Percentiles rank a stretch among this genome's conserved stretches.
phyloP scores from a whole-genome alignment of 2,888 invertebrate species.

The Pristionchus mayeri region DNA sequence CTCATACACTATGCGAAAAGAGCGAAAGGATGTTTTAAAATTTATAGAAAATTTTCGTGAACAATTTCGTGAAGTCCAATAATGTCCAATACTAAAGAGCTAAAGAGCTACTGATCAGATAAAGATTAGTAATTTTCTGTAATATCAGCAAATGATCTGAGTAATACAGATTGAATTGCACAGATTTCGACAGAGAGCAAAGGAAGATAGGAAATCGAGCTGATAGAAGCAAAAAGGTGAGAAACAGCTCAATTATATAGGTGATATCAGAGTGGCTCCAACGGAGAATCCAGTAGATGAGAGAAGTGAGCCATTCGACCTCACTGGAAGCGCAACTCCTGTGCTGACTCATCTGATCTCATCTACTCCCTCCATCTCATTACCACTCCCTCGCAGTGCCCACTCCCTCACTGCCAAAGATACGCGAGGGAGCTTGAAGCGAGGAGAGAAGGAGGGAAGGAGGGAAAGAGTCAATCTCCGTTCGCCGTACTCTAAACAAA shows the following conservation, averaged over 20 bases:
- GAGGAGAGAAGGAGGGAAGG: not conserved
- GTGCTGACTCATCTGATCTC: not conserved
- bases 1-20: no score
- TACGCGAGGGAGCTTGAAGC: not conserved
- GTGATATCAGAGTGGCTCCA: no score
- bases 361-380: constrained; percentile 1
- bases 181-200: no score
- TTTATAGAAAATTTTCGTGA: no score
- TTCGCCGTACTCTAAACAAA: constrained; percentile 36
- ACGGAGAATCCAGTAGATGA: not conserved
- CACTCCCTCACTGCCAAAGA: not conserved
- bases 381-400: not conserved
- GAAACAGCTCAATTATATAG: no score
- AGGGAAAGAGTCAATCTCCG: constrained; percentile 19
- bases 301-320: not conserved
- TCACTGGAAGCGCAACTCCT: not conserved
- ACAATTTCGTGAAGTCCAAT: no score
- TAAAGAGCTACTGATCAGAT: no score
- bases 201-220: no score
- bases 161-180: no score
- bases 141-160: not conserved
- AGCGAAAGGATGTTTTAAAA: not conserved
- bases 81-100: no score
- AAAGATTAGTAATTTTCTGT: not conserved
- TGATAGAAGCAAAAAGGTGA: not conserved